Evolutionary conservation across 2,797 vertebrate species (phyloP).

Genomic region (Sebastolobus alascanus): DNA sequence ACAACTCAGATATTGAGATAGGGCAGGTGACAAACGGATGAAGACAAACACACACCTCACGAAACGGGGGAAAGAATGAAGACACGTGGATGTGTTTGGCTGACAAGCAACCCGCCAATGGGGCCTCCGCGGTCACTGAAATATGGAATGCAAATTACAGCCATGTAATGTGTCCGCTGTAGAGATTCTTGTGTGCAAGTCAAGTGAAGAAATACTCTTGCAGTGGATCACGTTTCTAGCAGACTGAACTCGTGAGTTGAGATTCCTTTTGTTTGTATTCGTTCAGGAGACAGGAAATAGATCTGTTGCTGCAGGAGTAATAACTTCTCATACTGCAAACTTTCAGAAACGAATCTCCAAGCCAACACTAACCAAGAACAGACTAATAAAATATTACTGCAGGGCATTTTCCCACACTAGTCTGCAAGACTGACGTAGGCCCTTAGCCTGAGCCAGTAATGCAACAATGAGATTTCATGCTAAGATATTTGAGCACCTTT

Average conservation of each 20-base stretch:
- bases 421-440: slow-evolving; percentile 5
- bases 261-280: slow-evolving; percentile 55
- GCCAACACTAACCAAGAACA: slow-evolving; percentile 38
- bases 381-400: slow-evolving; percentile 34
- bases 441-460: slow-evolving; percentile 15
- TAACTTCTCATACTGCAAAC: slow-evolving; percentile 24
- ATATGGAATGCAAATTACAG: slow-evolving; percentile 70
- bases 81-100: slow-evolving; percentile 31
- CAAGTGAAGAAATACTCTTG: slow-evolving; percentile 50
- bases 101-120: slow-evolving; percentile 12
- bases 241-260: slow-evolving; percentile 43
- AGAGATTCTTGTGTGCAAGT: slow-evolving; percentile 61
- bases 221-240: slow-evolving; percentile 51
- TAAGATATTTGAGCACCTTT: slow-evolving; percentile 14
- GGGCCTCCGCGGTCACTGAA: slow-evolving; percentile 33
- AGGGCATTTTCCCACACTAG: slow-evolving; percentile 32
- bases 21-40: slow-evolving; percentile 32
- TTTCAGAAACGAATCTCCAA: slow-evolving; percentile 44
- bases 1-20: slow-evolving; percentile 40
- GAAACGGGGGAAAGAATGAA: slow-evolving; percentile 19
- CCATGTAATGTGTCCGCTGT: slow-evolving; percentile 16
- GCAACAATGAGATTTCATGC: slow-evolving; percentile 14
- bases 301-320: slow-evolving; percentile 56
- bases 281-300: slow-evolving; percentile 14
- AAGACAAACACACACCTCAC: slow-evolving; percentile 22